Conservation (phyloP, 2,888 invertebrate species). For the Notodonta ziczac region DNA sequence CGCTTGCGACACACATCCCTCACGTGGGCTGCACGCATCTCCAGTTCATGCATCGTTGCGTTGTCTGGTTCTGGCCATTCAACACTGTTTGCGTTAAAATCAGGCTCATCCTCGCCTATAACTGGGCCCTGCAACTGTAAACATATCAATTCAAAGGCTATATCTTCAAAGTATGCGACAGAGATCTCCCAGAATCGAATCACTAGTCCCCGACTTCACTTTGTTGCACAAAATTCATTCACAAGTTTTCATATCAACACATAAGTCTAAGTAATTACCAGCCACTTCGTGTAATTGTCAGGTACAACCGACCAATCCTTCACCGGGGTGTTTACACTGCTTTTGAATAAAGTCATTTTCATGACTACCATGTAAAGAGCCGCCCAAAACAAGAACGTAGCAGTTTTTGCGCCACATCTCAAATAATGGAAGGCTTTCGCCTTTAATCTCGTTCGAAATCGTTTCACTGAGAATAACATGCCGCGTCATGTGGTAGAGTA, state of each 20-base stretch:
- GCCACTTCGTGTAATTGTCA: conserved; percentile 80
- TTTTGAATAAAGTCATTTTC: conserved; percentile 80
- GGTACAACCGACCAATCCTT: conserved; percentile 70
- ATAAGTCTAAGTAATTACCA: conserved; percentile 55
- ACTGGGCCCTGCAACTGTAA: conserved; percentile 71
- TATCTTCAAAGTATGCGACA: neutral
- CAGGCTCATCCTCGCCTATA: conserved; percentile 61
- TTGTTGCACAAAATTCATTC: neutral
- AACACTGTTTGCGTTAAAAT: conserved; percentile 40
- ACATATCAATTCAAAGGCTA: conserved; percentile 5
- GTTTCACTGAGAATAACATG: conserved; percentile 66
- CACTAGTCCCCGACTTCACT: neutral
- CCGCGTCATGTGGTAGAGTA: conserved; percentile 63
- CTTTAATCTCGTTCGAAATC: conserved; percentile 63
- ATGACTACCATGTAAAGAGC: conserved; percentile 74
- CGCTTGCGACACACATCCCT: conserved; percentile 77
- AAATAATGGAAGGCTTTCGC: conserved; percentile 67
- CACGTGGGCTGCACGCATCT: conserved; percentile 71
- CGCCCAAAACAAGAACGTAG: conserved; percentile 78
- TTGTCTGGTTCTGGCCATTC: conserved; percentile 73
- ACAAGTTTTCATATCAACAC: conserved; percentile 1
- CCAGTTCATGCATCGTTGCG: conserved; percentile 74
- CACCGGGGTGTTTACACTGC: conserved; percentile 57
- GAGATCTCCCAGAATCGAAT: no score
- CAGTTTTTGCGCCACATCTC: conserved; percentile 76